Evolutionary conservation across 2,888 invertebrate species (phyloP), one percentile per base, ranked within the genome.

Genomic region (Scaptomyza reducta): DNA sequence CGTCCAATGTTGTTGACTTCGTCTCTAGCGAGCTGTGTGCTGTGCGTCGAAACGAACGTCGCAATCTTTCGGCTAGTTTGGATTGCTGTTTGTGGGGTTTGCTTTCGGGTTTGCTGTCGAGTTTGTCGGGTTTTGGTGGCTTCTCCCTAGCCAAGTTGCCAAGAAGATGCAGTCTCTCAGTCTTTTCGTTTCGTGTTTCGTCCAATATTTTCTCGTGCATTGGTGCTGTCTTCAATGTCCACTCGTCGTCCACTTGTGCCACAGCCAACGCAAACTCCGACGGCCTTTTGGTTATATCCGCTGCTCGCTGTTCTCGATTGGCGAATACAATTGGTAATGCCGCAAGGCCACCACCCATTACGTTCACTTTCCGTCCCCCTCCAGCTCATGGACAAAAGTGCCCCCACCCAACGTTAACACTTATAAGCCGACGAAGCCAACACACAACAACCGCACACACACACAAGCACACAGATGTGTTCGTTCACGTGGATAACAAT

Each of bases 321-420:
- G 82, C 65, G 74, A 79, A 64, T 72, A 70, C 77, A 50, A 82
- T 79, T 74, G 89, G 87, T 72, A 89, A 87, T 78, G 89, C 88
- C 75, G 85, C 83, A 86, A 90, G 90, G 77, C 90, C 89, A 80
- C 90, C 91, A 86, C 91, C 91, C 91, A 91, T 91, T 86, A 90
- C 91, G 90, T 65, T 69, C 59, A 76, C 74, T 70, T 67, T 69
- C 70, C 74, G 54, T 66, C 74, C 67, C 68, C 67, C 74, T 74
- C 59, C 56, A 73, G 73, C 61, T 61, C 60, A 61, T 64, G 72
- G 61, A 56, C 68, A 70, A 51, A 25, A 66, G 47, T 55, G 38
- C 38, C 66, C 61, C n/a, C 35, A 10, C 1, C 35, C 33, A 33
- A 18, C 9, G 69, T 50, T 73, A 62, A 13, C 47, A 18, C 47